A percentile compares a stretch with the other conserved stretches of the same genome.
phyloP scores from a whole-genome alignment of 2,797 vertebrate species.

The Microctenopoma steveboyesi region DNA sequence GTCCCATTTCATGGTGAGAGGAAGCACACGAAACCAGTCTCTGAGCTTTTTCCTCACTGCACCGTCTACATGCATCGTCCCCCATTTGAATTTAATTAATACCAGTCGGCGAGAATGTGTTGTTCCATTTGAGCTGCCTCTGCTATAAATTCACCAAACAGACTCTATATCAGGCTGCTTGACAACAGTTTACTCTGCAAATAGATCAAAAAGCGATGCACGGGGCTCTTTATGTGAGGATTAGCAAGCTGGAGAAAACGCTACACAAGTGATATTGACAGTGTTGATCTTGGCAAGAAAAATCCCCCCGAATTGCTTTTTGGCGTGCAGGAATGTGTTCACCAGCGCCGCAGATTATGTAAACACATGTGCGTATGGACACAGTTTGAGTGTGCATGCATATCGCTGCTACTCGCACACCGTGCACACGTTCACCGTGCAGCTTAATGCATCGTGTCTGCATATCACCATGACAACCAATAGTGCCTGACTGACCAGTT shows the following conservation, averaged over 20 bases:
- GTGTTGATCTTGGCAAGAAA: conserved; percentile 62
- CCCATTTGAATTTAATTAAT: conserved; percentile 59
- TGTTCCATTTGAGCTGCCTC: conserved; percentile 39
- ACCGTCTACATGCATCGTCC: conserved; percentile 15
- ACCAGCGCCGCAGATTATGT: conserved; percentile 31
- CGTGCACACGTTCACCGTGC: not conserved
- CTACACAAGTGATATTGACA: conserved; percentile 72
- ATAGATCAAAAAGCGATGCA: conserved; percentile 71
- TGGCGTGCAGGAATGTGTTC: conserved; percentile 45
- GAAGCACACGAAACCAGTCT: not conserved
- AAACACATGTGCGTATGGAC: conserved; percentile 32
- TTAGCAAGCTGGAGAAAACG: conserved; percentile 68
- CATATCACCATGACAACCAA: conserved; percentile 48
- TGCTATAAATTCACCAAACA: conserved; percentile 59
- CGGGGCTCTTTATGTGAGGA: conserved; percentile 62
- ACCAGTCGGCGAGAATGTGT: conserved; percentile 44
- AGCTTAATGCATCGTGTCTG: conserved; percentile 32
- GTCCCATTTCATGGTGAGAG: not conserved
- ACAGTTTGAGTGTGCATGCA: conserved; percentile 15
- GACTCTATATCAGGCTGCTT: conserved; percentile 53
- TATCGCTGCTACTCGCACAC: conserved; percentile 3
- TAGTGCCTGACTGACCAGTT: conserved; percentile 27
- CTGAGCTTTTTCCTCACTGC: conserved; percentile 6
- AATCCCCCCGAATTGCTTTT: conserved; percentile 45
- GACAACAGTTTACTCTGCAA: conserved; percentile 68